Conservation (phyloP, 30 jellyfish, hydroid and myxozoan species). For the Pelagia noctiluca region DNA sequence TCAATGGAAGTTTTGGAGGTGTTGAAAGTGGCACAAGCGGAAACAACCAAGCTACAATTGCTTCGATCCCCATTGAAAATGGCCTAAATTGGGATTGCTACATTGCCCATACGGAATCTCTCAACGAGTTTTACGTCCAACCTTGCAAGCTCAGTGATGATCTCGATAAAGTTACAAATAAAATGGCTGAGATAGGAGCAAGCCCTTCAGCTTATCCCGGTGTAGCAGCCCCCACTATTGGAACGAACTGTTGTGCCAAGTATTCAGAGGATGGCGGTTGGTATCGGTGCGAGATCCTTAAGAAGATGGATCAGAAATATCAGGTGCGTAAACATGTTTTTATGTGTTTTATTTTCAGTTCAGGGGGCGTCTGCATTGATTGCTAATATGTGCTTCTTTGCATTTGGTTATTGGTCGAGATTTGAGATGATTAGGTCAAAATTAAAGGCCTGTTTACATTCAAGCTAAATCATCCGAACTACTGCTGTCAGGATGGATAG, state of each 20-base stretch:
- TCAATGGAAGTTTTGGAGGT: conserved; percentile 1
- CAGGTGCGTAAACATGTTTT: too few species aligned
- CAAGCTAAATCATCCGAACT: too few species aligned
- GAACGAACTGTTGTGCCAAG: conserved; percentile 30
- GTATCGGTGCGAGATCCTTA: conserved; percentile 63
- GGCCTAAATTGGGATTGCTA: conserved; percentile 45
- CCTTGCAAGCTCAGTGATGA: conserved; percentile 19
- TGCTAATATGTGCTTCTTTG: too few species aligned
- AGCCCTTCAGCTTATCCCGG: background rate
- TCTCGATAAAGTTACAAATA: conserved; percentile 21
- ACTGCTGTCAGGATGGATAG: too few species aligned
- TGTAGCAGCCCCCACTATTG: conserved; percentile 13
- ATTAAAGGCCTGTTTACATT: too few species aligned
- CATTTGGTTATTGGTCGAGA: too few species aligned
- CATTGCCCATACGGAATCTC: conserved; percentile 38
- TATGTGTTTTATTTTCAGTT: too few species aligned
- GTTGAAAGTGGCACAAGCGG: background rate
- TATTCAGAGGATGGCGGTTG: conserved; percentile 50
- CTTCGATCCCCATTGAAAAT: background rate
- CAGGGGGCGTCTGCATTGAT: too few species aligned
- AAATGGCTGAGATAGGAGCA: background rate
- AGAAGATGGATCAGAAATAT: background rate
- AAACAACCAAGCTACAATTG: background rate
- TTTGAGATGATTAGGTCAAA: too few species aligned
- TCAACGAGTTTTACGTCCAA: conserved; percentile 59